phyloP scores from a whole-genome alignment of 2,113 vertebrate genomes.

The Nymphicus hollandicus region DNA sequence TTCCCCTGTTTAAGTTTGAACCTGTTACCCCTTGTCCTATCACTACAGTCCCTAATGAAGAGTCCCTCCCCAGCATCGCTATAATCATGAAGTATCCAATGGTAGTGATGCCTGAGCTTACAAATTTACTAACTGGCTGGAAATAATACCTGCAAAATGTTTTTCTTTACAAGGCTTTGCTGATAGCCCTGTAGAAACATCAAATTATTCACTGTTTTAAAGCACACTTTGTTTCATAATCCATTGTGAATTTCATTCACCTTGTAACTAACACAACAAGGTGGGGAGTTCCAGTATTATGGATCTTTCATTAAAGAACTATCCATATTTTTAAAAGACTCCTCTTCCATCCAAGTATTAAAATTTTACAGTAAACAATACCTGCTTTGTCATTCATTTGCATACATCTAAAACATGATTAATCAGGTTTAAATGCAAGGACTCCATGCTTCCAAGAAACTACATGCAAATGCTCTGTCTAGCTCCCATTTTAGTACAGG shows the following conservation, averaged over 20 bases:
- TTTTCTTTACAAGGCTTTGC: neutral
- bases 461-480: neutral
- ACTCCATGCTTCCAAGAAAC: neutral
- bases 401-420: neutral
- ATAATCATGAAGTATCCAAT: rapidly evolving
- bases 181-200: neutral
- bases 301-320: neutral
- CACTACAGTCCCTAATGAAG: no score
- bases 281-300: neutral
- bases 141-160: neutral
- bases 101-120: neutral
- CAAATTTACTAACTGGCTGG: neutral
- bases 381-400: neutral
- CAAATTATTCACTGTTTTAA: neutral
- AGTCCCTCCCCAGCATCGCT: no score
- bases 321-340: neutral
- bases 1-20: no score
- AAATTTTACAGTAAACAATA: neutral
- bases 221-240: neutral
- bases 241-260: neutral
- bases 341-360: neutral
- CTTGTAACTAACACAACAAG: neutral
- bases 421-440: neutral
- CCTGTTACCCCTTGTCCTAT: no score
- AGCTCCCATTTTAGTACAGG: neutral